Evolutionary conservation across 2,888 invertebrate genomes (phyloP), one percentile per base, ranked within the genome.

Genomic region (Lymantria dispar): DNA sequence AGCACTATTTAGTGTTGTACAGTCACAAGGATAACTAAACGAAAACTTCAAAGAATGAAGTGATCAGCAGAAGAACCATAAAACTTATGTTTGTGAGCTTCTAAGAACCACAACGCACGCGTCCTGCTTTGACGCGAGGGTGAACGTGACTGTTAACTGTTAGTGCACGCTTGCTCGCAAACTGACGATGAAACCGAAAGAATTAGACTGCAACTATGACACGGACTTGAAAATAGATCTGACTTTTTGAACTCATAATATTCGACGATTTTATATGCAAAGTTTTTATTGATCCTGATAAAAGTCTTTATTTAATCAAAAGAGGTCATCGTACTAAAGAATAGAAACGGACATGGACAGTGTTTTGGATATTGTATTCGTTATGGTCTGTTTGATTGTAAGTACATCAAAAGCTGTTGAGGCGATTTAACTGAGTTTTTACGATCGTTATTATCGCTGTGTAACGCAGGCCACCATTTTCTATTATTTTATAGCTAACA

Each of bases 91-190:
- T 45, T 50, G 54, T 60, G 11, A 11, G 29, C 7, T 11, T 43
- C 61, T 33, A 60, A 56, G 56, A 56, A 72, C 49, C 62, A 72
- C 72, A 64, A 63, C 72, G 66, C 70, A 74, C 75, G 70, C 85
- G 85, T 80, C 81, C 74, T 69, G 58, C 73, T 52, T 57, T 56
- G 70, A 73, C 76, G 80, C 71, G 68, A 70, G 75, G 72, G 73
- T 73, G 70, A 76, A 66, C 80, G 78, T 72, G 72, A 85, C 85
- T 85, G 80, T 71, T 72, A 81, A 22, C 85, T 85, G 3, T 22
- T 22, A 5, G 22, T 22, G 78, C 72, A 70, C 60, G 59, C 46
- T 58, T 58, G 58, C 55, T 60, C 62, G 60, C 67, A 60, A 62
- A 62, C 60, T 51, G 66, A 59, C 68, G 61, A 60, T 61, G 68